Conservation (phyloP, 2,113 vertebrate species). For the Ptychochromis oligacanthus region DNA sequence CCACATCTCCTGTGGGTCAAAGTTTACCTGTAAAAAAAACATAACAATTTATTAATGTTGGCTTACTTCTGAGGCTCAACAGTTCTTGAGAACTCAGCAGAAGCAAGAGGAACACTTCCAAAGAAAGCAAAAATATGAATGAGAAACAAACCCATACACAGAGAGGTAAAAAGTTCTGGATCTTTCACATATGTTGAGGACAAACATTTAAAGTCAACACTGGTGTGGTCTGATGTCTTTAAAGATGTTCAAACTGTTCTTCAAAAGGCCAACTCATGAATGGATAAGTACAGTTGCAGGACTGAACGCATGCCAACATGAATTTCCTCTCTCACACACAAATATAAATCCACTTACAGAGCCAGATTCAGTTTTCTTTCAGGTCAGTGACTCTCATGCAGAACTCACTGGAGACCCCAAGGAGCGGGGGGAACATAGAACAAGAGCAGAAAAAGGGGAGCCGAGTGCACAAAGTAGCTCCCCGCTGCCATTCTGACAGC, state of each 20-base stretch:
- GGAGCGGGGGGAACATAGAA: background rate
- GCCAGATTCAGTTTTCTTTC: slow-evolving; percentile 3
- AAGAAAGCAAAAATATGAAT: background rate
- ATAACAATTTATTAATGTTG: background rate
- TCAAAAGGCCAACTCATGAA: slow-evolving; percentile 7
- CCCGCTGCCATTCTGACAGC: background rate
- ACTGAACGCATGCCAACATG: background rate
- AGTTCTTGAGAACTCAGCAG: background rate
- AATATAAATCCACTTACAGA: background rate
- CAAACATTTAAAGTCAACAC: background rate
- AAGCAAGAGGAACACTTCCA: background rate
- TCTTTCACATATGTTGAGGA: background rate
- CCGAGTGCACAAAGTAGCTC: slow-evolving; percentile 16
- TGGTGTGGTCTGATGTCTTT: background rate
- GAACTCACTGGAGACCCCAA: slow-evolving; percentile 16
- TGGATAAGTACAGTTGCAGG: slow-evolving; percentile 11
- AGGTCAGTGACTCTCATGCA: slow-evolving; percentile 27
- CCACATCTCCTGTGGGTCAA: background rate
- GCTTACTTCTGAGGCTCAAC: background rate
- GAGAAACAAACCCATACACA: background rate
- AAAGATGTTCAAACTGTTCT: background rate
- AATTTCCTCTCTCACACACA: slow-evolving; percentile 13
- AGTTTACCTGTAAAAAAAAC: background rate
- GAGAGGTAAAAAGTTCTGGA: background rate
- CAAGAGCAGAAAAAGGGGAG: background rate